Evolutionary conservation across 2,797 vertebrate genomes (phyloP), one percentile per base, ranked within the genome.

Genomic region (Ptychobarbus kaznakovi): DNA sequence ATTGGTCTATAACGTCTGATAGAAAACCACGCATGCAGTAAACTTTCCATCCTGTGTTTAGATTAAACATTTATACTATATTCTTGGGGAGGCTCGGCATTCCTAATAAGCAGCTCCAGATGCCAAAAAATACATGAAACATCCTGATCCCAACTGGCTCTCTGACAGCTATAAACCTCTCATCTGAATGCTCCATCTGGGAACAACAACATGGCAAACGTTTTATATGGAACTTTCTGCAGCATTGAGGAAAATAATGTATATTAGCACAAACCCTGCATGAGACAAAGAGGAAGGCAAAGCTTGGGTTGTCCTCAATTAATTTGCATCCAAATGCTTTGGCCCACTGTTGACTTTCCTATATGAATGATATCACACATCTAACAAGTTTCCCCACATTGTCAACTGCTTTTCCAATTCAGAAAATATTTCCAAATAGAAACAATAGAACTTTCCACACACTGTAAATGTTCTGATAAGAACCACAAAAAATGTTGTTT

Each of bases 1-100:
- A 85, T 72, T 0, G 8, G 58, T 73, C 32, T 49, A 63, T 15
- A 82, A 84, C 68, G 10, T 81, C 65, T 32, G 32, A 74, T 44
- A 84, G 78, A 88, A 87, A 81, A 78, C 38, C 77, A 77, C 80
- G 82, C 32, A 84, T 78, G 53, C 81, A 49, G 78, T 87, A 88
- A 88, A 88, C 53, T 44, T 79, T 61, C 40, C 77, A 86, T 89
- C 88, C 82, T 87, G 77, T 79, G 69, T 89, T 88, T 83, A 86
- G 70, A 84, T 91, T 87, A 91, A 92, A 93, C 90, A 92, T 92
- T 92, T 89, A 91, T 86, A 88, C 88, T 86, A 88, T 38, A 9
- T 84, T 91, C 90, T 86, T 87, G 68, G 89, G 82, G 90, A 90
- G 83, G 87, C 16, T 84, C 68, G 69, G 56, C 86, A 82, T 89